phyloP scores from a whole-genome alignment of 2,797 vertebrate genomes.

The Gouania willdenowi region DNA sequence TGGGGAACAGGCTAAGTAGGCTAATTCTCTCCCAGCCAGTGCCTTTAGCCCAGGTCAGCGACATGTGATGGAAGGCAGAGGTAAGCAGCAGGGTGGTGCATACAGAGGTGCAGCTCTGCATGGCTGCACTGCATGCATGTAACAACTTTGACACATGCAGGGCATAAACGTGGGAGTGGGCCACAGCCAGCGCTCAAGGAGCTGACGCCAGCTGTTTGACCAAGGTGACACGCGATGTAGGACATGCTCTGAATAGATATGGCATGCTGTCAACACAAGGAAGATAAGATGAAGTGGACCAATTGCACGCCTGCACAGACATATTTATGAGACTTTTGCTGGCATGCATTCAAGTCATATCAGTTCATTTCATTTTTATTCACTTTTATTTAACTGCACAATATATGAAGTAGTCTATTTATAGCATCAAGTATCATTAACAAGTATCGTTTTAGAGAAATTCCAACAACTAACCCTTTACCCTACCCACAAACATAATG shows the following conservation, averaged over 20 bases:
- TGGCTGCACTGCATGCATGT: conserved; percentile 32
- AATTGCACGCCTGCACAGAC: conserved; percentile 19
- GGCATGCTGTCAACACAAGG: conserved; percentile 49
- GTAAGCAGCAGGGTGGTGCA: conserved; percentile 65
- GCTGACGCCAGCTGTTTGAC: conserved; percentile 70
- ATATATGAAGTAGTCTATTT: no score
- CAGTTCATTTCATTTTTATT: no score
- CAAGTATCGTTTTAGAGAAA: no score
- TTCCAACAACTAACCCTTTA: no score
- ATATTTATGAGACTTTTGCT: conserved; percentile 8
- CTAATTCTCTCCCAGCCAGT: conserved; percentile 61
- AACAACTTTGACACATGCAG: conserved; percentile 54
- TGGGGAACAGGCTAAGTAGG: conserved; percentile 65
- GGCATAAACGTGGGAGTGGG: conserved; percentile 54
- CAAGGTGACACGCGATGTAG: conserved; percentile 64
- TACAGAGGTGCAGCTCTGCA: conserved; percentile 25
- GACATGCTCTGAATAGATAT: conserved; percentile 58
- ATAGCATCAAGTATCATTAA: no score
- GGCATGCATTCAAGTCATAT: no score
- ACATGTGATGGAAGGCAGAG: conserved; percentile 65
- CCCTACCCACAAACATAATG: no score
- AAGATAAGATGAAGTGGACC: conserved; percentile 44
- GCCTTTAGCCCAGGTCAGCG: conserved; percentile 53
- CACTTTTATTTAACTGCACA: no score
- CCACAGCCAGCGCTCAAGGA: conserved; percentile 47